These are phyloP conservation scores for Heliconius ismenius DNA, from an alignment of 2,888 invertebrate species.

Conservation along the genomic window DNA sequence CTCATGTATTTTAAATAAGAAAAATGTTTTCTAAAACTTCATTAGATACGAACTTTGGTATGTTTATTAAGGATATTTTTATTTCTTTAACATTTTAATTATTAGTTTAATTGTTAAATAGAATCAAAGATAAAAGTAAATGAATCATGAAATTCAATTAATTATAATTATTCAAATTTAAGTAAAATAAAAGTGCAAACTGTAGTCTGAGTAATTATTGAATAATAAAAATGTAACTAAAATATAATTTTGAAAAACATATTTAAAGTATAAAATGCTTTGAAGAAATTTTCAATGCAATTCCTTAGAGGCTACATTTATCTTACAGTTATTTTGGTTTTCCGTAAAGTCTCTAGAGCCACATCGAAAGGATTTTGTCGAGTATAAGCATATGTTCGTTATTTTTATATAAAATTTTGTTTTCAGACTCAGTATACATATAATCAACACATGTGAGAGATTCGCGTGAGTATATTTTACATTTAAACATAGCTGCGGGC, in stretches of 20 bases:
- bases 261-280: background rate
- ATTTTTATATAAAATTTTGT: slow-evolving; percentile 15
- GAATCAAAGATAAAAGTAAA: no score
- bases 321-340: slow-evolving; percentile 24
- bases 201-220: no score
- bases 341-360: slow-evolving; percentile 20
- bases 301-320: slow-evolving; percentile 24
- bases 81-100: no score
- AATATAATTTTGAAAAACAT: background rate
- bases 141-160: no score
- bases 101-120: no score
- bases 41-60: background rate
- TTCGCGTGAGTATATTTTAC: background rate
- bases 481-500: background rate
- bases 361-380: slow-evolving; percentile 21
- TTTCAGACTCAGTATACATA: background rate
- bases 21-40: background rate
- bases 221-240: background rate
- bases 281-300: slow-evolving; percentile 24
- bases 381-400: slow-evolving; percentile 15
- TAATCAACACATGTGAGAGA: slow-evolving; percentile 13
- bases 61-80: background rate
- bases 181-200: no score
- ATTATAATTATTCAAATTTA: no score
- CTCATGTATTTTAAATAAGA: slow-evolving; percentile 3